These are phyloP conservation scores for Ditula angustiorana DNA, from an alignment of 2,888 invertebrate genomes.

Conservation along the genomic window DNA sequence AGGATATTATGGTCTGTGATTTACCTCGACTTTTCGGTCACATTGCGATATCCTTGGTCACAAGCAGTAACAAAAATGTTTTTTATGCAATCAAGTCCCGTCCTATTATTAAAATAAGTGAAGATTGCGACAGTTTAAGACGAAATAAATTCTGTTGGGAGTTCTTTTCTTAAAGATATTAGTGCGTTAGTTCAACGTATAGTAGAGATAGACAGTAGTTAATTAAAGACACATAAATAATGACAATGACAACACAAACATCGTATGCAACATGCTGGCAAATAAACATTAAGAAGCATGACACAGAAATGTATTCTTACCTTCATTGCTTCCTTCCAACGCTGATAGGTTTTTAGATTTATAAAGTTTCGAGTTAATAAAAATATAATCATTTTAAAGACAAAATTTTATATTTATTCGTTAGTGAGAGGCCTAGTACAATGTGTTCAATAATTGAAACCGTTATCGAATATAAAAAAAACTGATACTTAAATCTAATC, in stretches of 20 bases:
- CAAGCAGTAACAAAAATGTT: no score
- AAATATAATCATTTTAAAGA: slow-evolving; percentile 51
- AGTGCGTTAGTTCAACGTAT: no score
- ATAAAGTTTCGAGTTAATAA: slow-evolving; percentile 41
- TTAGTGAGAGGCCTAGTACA: slow-evolving; percentile 74
- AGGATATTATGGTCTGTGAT: no score
- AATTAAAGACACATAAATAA: neutral
- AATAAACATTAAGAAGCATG: slow-evolving; percentile 44
- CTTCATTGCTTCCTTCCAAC: slow-evolving; percentile 29
- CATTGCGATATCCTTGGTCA: no score
- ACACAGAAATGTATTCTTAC: slow-evolving; percentile 26
- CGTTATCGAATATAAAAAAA: slow-evolving; percentile 50
- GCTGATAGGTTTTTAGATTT: slow-evolving; percentile 24
- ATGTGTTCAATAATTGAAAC: slow-evolving; percentile 51
- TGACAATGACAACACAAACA: slow-evolving; percentile 21
- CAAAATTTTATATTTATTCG: slow-evolving; percentile 58
- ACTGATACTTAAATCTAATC: slow-evolving; percentile 56
- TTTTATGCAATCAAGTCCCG: no score
- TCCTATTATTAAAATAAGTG: no score
- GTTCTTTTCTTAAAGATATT: no score
- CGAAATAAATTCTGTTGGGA: no score
- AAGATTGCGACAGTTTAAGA: no score
- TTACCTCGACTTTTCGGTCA: no score
- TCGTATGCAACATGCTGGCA: slow-evolving; percentile 45
- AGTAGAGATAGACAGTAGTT: neutral